Percentiles rank a stretch among this genome's conserved stretches.
Conservation (phyloP, 2,113 vertebrate genomes). For the Phoenicopterus ruber region DNA sequence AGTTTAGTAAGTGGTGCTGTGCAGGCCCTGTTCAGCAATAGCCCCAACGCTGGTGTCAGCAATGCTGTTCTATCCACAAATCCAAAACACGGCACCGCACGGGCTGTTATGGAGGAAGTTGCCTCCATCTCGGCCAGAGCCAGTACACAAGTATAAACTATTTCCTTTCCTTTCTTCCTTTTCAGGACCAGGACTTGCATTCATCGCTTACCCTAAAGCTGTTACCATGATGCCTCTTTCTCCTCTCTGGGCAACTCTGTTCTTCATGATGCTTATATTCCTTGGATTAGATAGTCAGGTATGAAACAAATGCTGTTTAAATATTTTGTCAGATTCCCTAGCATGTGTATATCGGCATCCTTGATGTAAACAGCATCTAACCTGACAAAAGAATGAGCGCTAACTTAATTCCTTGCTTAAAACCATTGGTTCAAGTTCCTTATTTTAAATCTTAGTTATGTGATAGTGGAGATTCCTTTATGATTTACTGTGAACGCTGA, state of each 20-base stretch:
- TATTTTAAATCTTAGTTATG: not conserved
- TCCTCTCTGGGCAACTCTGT: slow-evolving; percentile 93
- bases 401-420: not conserved
- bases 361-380: not conserved
- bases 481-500: not conserved
- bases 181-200: slow-evolving; percentile 93
- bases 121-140: not conserved
- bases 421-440: not conserved
- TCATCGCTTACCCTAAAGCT: slow-evolving; percentile 97
- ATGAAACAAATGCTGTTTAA: not conserved
- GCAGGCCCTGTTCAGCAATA: not conserved
- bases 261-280: slow-evolving; percentile 99
- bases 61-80: not conserved
- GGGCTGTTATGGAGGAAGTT: not conserved
- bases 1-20: not conserved
- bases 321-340: not conserved
- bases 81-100: not conserved
- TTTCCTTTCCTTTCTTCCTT: not conserved
- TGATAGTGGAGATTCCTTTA: not conserved
- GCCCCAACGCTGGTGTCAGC: not conserved
- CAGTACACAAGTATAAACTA: not conserved
- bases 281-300: slow-evolving; percentile 98
- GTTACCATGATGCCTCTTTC: slow-evolving; percentile 99
- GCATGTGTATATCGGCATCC: not conserved
- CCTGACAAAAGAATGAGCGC: not conserved